Base-by-base conservation (phyloP, 2,888 invertebrate species). In the Dusona sp. region DNA sequence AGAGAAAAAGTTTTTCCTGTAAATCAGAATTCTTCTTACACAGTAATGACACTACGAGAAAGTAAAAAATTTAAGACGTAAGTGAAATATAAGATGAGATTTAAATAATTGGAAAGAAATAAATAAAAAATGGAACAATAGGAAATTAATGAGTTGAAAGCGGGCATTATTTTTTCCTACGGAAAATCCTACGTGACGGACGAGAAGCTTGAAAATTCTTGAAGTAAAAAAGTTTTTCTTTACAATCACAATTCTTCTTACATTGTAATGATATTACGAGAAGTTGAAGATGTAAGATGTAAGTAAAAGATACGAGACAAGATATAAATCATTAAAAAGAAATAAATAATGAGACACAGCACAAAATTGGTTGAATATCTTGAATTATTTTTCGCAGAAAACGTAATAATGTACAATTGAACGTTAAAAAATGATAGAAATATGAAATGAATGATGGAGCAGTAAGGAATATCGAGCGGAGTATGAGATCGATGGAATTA, bases 401-500 rank as follows among this genome's bases (percentile, higher is more conserved):
- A 57, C 4, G 33, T 38, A 57, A 22, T 72, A 73, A 45, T 65
- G 57, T 13, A 48, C 51, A 65, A 57, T 61, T 38, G 22, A 45
- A 61, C 64, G 61, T 77, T 48, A 16, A 36, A 25, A 72, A 74
- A 48, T 22, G 83, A 73, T 4, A 65, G 22, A 73, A n/a, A 25
- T 36, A 25, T 13, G 13, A 61, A 13, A 29, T 13, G 13, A 61
- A 36, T 57, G 36, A 54, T 25, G 19, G 72, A 13, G 64, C 3
- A n/a, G 6, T n/a, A 33, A n/a, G 42, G 57, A 51, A 67, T 78
- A 79, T 83, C 64, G 65, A n/a, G 38, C 16, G 45, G 57, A 36
- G 48, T 42, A 51, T 42, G 61, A 78, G 80, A 86, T 86, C 83
- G 77, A 86, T 86, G 38, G 67, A 77, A 51, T 68, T 83, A 83